Percentiles rank a stretch among this genome's conserved stretches.
These are phyloP conservation scores for Nasua narica DNA, from an alignment of 2,797 vertebrate species.

Conservation along the genomic window DNA sequence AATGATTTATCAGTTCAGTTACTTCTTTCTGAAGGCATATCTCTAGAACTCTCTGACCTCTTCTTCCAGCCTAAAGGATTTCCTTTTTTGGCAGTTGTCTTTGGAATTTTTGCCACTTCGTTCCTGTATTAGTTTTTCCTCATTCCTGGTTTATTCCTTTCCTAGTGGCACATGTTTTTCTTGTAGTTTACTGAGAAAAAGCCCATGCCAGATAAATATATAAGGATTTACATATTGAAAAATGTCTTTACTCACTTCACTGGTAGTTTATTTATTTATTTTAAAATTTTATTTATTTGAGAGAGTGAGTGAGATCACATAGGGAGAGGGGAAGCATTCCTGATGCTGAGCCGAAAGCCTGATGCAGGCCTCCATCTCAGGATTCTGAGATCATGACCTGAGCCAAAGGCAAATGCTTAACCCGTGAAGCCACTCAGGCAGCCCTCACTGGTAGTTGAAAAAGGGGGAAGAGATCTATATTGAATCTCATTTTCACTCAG, in stretches of 20 bases:
- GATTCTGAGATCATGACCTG: background rate
- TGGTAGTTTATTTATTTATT: background rate
- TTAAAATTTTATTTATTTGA: background rate
- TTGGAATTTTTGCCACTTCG: background rate
- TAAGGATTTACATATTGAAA: background rate
- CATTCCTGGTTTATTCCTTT: background rate
- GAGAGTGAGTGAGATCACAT: background rate
- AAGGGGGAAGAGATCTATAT: background rate
- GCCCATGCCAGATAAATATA: background rate
- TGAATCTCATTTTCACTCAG: background rate
- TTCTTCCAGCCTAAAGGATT: background rate
- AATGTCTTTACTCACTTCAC: background rate
- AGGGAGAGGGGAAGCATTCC: background rate
- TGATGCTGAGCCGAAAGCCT: background rate
- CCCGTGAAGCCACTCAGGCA: accelerated
- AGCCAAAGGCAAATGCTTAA: background rate
- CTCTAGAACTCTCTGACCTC: background rate
- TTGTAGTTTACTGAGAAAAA: background rate
- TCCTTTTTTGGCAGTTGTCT: background rate
- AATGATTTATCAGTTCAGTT: conserved; percentile 8
- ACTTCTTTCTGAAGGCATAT: background rate
- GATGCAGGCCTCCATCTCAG: background rate
- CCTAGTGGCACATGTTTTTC: background rate
- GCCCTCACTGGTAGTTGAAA: background rate
- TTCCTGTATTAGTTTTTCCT: background rate